These are phyloP conservation scores for Drosophila paramelanica DNA, from an alignment of 2,888 invertebrate species.

Conservation along the genomic window DNA sequence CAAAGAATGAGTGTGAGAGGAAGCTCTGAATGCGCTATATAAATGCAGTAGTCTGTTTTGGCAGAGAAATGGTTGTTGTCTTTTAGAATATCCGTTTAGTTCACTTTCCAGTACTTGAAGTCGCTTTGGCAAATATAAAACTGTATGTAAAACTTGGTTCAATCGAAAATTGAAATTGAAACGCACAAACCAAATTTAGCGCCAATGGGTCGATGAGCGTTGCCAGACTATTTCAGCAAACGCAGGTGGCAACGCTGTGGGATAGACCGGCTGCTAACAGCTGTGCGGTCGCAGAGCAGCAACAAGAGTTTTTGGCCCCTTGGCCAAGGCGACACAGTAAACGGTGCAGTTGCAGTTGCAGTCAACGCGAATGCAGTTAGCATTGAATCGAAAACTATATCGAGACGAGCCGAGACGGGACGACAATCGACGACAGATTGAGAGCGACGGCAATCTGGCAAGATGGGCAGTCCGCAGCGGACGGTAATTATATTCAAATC, in stretches of 20 bases:
- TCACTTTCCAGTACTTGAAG: too few species aligned
- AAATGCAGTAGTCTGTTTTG: too few species aligned
- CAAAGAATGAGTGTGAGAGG: too few species aligned
- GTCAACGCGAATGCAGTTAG: neutral
- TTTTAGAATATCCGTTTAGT: too few species aligned
- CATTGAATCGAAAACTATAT: neutral
- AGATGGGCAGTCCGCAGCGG: conserved; percentile 63
- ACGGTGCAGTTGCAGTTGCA: neutral
- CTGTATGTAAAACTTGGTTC: too few species aligned
- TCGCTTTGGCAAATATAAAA: too few species aligned
- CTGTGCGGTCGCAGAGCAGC: neutral
- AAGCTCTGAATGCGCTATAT: too few species aligned
- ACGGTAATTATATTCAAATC: conserved; percentile 84
- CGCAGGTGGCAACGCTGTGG: neutral
- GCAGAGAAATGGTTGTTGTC: too few species aligned
- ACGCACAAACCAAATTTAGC: neutral
- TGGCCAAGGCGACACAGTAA: neutral
- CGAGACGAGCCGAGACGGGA: neutral
- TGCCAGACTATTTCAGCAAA: neutral
- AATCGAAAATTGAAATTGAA: too few species aligned
- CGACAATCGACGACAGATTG: neutral
- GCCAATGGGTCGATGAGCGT: neutral
- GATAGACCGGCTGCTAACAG: neutral
- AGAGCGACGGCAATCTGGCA: conserved; percentile 15
- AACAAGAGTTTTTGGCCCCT: neutral